A percentile compares a stretch with the other conserved stretches of the same genome.
Evolutionary conservation across 2,113 vertebrate species (phyloP).

Genomic region (Plestiodon gilberti): DNA sequence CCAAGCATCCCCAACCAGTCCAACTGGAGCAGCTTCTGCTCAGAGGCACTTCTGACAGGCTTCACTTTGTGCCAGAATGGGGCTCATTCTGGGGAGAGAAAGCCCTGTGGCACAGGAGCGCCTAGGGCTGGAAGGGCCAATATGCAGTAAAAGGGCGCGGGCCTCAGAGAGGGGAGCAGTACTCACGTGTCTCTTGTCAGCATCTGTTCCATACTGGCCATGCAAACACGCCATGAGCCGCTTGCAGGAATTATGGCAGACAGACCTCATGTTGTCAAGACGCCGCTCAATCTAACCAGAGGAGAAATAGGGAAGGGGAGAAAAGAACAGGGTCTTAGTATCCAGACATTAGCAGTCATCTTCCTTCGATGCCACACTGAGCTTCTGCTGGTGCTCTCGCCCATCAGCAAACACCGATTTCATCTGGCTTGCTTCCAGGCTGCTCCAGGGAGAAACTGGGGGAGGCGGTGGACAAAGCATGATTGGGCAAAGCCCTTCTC

Average conservation of each 20-base stretch:
- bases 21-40: background rate
- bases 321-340: slow-evolving; percentile 37
- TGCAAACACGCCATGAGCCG: slow-evolving; percentile 89
- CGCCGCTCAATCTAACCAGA: slow-evolving; percentile 88
- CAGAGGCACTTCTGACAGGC: too few relatives aligned
- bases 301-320: slow-evolving; percentile 10
- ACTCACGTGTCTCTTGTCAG: slow-evolving; percentile 93
- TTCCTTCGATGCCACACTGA: background rate
- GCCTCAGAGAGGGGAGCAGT: fast-evolving
- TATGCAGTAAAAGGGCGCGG: fast-evolving
- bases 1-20: background rate
- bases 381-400: background rate
- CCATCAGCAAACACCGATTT: too few relatives aligned
- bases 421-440: too few relatives aligned
- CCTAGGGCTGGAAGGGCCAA: background rate
- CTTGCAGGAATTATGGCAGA: slow-evolving; percentile 95
- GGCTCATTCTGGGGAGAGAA: background rate
- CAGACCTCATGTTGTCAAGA: slow-evolving; percentile 89
- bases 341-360: slow-evolving; percentile 35
- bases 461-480: too few relatives aligned
- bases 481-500: too few relatives aligned
- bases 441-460: too few relatives aligned
- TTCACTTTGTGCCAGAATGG: background rate
- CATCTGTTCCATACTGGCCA: slow-evolving; percentile 91
- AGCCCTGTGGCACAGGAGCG: background rate